A percentile compares a stretch with the other conserved stretches of the same genome.
Evolutionary conservation across 2,888 invertebrate genomes (phyloP).

Genomic region (Ischnus inquisitorius): DNA sequence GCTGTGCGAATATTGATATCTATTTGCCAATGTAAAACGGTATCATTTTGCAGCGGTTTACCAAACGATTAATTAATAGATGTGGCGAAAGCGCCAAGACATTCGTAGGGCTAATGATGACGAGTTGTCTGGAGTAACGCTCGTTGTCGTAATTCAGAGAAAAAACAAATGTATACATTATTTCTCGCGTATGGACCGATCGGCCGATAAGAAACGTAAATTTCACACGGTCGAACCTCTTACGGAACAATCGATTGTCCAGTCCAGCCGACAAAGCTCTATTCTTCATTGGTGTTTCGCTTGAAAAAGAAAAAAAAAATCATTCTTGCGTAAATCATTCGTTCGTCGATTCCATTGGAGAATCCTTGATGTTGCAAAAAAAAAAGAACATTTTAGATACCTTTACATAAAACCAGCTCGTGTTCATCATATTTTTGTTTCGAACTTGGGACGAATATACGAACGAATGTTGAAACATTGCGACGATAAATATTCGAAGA

Average conservation of each 20-base stretch:
- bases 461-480: constrained; percentile 22
- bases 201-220: background rate
- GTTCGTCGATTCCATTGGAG: constrained; percentile 61
- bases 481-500: constrained; percentile 55
- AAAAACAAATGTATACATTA: background rate
- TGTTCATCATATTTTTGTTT: constrained; percentile 81
- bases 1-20: constrained; percentile 23
- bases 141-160: background rate
- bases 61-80: constrained; percentile 42
- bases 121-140: background rate
- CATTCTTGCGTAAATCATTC: constrained; percentile 38
- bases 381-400: constrained; percentile 75
- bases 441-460: constrained; percentile 52
- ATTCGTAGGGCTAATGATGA: background rate
- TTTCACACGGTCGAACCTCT: background rate
- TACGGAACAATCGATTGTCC: background rate
- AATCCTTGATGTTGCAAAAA: constrained; percentile 73
- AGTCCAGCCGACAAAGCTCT: background rate
- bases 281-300: background rate
- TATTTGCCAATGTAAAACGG: background rate
- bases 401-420: constrained; percentile 74
- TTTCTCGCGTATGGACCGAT: no score
- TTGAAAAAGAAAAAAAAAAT: background rate
- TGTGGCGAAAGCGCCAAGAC: constrained; percentile 12
- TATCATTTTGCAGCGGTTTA: constrained; percentile 36